Percentiles rank a stretch among this genome's conserved stretches.
phyloP scores from a whole-genome alignment of 2,888 invertebrate genomes.

The Timema cristinae region DNA sequence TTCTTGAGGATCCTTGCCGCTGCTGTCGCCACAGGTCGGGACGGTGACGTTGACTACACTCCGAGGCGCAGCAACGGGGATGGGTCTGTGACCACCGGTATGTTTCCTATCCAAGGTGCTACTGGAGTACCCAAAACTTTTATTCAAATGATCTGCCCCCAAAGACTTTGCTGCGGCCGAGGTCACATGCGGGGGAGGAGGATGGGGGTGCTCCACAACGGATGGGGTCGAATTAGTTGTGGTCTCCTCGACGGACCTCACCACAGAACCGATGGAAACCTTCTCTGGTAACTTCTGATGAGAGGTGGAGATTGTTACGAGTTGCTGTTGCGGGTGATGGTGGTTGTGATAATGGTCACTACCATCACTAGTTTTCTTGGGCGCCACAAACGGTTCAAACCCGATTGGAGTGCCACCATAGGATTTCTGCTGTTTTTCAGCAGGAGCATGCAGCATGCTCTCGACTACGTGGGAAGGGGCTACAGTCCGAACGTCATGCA shows the following conservation, averaged over 20 bases:
- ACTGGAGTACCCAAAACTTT: neutral
- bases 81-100: slow-evolving; percentile 43
- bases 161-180: neutral
- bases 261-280: slow-evolving; percentile 10
- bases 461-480: neutral
- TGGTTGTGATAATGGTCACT: neutral
- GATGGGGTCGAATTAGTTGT: neutral
- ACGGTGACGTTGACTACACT: slow-evolving; percentile 10
- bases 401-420: neutral
- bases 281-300: slow-evolving; percentile 12
- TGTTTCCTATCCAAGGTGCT: slow-evolving; percentile 39
- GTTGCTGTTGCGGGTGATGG: slow-evolving; percentile 3
- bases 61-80: slow-evolving; percentile 55
- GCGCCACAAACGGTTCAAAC: neutral
- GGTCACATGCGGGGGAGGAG: neutral
- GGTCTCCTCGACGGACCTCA: neutral
- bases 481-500: slow-evolving; percentile 42
- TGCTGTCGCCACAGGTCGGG: neutral
- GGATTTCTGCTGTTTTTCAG: slow-evolving; percentile 22
- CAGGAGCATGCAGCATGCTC: neutral
- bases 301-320: slow-evolving; percentile 12
- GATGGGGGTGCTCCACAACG: slow-evolving; percentile 12
- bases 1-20: slow-evolving; percentile 17
- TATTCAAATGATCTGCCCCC: neutral
- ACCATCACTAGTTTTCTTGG: neutral